Conservation (phyloP, 2,797 vertebrate species). For the Myripristis murdjan region DNA sequence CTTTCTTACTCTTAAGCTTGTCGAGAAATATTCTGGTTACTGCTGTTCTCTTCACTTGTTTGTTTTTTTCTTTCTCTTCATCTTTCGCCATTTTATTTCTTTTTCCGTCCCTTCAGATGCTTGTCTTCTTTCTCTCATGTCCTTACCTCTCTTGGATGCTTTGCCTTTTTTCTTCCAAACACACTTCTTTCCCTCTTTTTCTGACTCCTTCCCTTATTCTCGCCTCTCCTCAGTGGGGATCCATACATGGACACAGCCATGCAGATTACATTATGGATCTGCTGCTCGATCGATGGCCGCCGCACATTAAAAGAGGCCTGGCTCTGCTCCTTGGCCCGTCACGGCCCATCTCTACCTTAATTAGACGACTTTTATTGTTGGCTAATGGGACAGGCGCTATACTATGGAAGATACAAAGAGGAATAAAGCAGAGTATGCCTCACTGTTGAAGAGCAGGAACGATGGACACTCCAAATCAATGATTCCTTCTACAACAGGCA, state of each 20-base stretch:
- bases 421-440: conserved; percentile 48
- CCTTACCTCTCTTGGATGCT: too few species aligned
- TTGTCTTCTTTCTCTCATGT: conserved; percentile 27
- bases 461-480: conserved; percentile 58
- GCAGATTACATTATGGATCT: conserved; percentile 75
- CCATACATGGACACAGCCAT: conserved; percentile 56
- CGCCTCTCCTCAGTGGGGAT: conserved; percentile 49
- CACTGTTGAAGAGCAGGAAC: conserved; percentile 35
- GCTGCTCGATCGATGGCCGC: conserved; percentile 54
- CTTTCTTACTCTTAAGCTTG: conserved; percentile 33
- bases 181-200: not conserved
- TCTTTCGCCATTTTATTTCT: conserved; percentile 21
- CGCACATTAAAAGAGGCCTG: conserved; percentile 57
- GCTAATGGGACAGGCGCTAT: conserved; percentile 52
- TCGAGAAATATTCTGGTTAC: conserved; percentile 26
- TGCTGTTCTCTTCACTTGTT: conserved; percentile 21
- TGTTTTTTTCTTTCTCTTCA: conserved; percentile 4
- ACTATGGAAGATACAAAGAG: conserved; percentile 26
- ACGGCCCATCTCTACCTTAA: conserved; percentile 50
- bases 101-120: conserved; percentile 10
- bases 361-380: conserved; percentile 61
- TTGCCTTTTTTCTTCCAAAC: too few species aligned
- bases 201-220: conserved; percentile 20
- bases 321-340: conserved; percentile 43
- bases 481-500: conserved; percentile 41